Evolutionary conservation across 2,113 vertebrate species (phyloP), one percentile per base, ranked within the genome.

Genomic region (Gymnorhina tibicen): DNA sequence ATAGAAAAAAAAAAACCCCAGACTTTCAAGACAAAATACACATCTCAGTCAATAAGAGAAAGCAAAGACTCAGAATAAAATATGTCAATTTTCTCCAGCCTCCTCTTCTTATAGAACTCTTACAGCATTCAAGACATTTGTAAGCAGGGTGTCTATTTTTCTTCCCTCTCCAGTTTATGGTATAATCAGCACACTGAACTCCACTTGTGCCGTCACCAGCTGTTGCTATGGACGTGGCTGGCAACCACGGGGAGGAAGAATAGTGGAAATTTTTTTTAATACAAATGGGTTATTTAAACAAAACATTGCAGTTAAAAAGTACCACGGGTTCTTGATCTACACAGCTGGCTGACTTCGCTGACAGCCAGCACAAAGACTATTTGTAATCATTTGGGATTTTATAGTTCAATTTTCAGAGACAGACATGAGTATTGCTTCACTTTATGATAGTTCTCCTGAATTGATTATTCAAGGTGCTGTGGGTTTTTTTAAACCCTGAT

Each of bases 211-310:
- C 37, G 23, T 67, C 67, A 10, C 70, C 63, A 33, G 56, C 78
- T 80, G 79, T 96, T 97, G 88, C 93, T 87, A 95, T 63, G 88
- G 92, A 5, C 91, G 66, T 70, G 49, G 73, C 55, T 79, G 81
- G 87, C 77, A 95, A 83, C 78, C 64, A 91, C 11, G 11, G 55
- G 39, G 16, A 91, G 63, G 27, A 75, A 70, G 11, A 85, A 66
- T 3, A 66, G 62, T 28, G 23, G 55, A 60, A 23, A 2, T 30
- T 33, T 46, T 67, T 66, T 49, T 49, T 9, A 44, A 88, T 88
- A 85, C 50, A 80, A 96, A 91, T 77, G 47, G 67, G 62, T 85
- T 88, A 87, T 82, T 94, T 89, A 94, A 88, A 92, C 81, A 92
- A 92, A 94, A 85, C 70, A 37, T 30, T 53, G 56, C 72, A 39